These are phyloP conservation scores for Troilus luridus DNA, from an alignment of 2,888 invertebrate genomes.

Conservation along the genomic window DNA sequence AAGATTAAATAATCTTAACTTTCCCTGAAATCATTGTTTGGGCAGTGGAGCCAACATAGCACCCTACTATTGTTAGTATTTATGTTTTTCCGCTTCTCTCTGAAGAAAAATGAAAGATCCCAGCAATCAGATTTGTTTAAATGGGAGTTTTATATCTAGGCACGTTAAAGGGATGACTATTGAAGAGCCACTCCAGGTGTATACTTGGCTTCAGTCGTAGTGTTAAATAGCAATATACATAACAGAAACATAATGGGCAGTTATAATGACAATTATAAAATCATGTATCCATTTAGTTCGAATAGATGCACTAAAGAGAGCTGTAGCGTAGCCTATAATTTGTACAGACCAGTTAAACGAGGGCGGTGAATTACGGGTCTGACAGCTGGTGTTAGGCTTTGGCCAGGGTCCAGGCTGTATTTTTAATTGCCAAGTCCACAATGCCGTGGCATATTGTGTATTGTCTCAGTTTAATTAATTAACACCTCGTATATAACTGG, in stretches of 20 bases:
- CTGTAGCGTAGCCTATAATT: neutral
- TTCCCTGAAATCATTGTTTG: too few relatives aligned
- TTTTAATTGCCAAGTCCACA: slow-evolving; percentile 5
- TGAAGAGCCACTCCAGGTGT: too few relatives aligned
- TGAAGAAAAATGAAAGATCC: too few relatives aligned
- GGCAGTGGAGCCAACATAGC: too few relatives aligned
- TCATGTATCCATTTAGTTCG: neutral
- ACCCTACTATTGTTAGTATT: too few relatives aligned
- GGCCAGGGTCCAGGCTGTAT: neutral
- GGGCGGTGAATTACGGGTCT: neutral
- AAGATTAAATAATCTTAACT: too few relatives aligned
- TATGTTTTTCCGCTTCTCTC: too few relatives aligned
- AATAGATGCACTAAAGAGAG: neutral
- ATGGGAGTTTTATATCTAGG: too few relatives aligned
- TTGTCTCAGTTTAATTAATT: neutral
- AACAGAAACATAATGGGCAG: neutral
- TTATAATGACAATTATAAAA: neutral
- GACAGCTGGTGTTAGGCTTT: neutral
- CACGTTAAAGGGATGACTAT: too few relatives aligned
- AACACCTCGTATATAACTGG: neutral
- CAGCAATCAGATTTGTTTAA: too few relatives aligned
- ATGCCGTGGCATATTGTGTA: neutral
- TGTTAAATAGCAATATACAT: neutral
- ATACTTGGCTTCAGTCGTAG: neutral
- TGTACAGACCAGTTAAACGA: neutral